Percentiles rank a stretch among this genome's conserved stretches.
Evolutionary conservation across 1,140 invertebrate species (phyloP).

Genomic region (Dinothrombium tinctorium): DNA sequence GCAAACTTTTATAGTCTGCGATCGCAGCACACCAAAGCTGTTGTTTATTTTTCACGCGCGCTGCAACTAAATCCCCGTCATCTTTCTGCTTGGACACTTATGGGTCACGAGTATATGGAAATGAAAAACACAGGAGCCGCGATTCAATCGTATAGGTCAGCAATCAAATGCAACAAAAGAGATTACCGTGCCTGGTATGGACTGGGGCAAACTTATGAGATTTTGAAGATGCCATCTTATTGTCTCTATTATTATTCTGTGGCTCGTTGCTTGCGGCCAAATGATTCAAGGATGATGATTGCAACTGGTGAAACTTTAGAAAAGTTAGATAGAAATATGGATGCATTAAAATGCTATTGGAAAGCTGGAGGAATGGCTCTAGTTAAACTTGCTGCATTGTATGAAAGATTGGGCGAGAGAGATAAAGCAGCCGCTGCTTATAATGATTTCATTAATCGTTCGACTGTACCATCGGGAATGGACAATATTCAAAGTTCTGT

Average conservation of each 20-base stretch:
- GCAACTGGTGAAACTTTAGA: slow-evolving; percentile 90
- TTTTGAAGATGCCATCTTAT: slow-evolving; percentile 83
- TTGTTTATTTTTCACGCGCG: slow-evolving; percentile 71
- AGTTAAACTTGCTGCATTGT: slow-evolving; percentile 71
- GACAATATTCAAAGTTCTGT: slow-evolving; percentile 20
- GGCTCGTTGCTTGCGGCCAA: slow-evolving; percentile 69
- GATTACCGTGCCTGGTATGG: slow-evolving; percentile 98
- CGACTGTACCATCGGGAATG: slow-evolving; percentile 15
- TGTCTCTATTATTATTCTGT: slow-evolving; percentile 92
- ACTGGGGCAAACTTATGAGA: slow-evolving; percentile 89
- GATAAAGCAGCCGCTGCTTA: slow-evolving; percentile 75
- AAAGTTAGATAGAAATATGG: slow-evolving; percentile 68
- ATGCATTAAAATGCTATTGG: slow-evolving; percentile 89
- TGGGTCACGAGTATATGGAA: slow-evolving; percentile 98
- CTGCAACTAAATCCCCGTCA: slow-evolving; percentile 83
- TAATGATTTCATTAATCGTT: slow-evolving; percentile 59
- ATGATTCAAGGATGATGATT: slow-evolving; percentile 87
- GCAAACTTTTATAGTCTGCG: slow-evolving; percentile 96
- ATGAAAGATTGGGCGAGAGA: slow-evolving; percentile 57
- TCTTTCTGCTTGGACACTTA: slow-evolving; percentile 79
- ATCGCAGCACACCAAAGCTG: slow-evolving; percentile 84
- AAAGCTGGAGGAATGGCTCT: slow-evolving; percentile 88
- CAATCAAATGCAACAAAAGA: slow-evolving; percentile 76
- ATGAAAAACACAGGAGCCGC: slow-evolving; percentile 93
- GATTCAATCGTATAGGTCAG: slow-evolving; percentile 86